Percentiles rank a stretch among this genome's conserved stretches.
Evolutionary conservation across 2,797 vertebrate species (phyloP).

Genomic region (Knipowitschia caucasica): DNA sequence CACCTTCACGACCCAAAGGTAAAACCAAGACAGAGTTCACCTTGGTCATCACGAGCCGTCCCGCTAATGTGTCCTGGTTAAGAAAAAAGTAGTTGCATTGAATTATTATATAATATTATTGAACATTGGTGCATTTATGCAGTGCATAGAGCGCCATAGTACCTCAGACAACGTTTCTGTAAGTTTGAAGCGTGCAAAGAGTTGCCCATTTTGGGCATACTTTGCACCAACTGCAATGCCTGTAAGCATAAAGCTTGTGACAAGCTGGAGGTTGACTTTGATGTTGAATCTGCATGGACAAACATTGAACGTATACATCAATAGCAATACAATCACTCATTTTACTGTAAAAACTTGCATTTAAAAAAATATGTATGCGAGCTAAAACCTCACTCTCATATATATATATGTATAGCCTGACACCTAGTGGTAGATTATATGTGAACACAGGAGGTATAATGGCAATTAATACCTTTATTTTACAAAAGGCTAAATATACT

Average conservation of each 20-base stretch:
- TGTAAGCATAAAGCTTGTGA: slow-evolving; percentile 97
- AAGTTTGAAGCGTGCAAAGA: slow-evolving; percentile 97
- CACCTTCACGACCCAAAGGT: slow-evolving; percentile 86
- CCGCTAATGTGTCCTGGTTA: slow-evolving; percentile 88
- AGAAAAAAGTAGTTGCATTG: slow-evolving; percentile 1
- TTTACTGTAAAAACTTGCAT: too few relatives aligned
- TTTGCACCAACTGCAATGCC: slow-evolving; percentile 97
- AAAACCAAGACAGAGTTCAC: slow-evolving; percentile 95
- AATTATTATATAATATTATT: background rate
- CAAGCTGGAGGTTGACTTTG: slow-evolving; percentile 96
- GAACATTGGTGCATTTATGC: background rate
- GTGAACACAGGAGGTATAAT: too few relatives aligned
- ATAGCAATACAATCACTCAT: too few relatives aligned
- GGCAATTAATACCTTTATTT: background rate
- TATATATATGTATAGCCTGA: too few relatives aligned
- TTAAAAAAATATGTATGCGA: too few relatives aligned
- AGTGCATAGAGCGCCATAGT: slow-evolving; percentile 10
- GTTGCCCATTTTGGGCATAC: slow-evolving; percentile 95
- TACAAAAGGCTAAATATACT: slow-evolving; percentile 56
- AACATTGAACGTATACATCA: too few relatives aligned
- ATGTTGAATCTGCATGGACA: slow-evolving; percentile 90
- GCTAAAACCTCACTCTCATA: too few relatives aligned
- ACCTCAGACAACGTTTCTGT: slow-evolving; percentile 96
- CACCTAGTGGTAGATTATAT: slow-evolving; percentile 68
- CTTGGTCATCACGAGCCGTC: slow-evolving; percentile 98